Evolutionary conservation across 2,888 invertebrate genomes (phyloP).

Genomic region (Lordiphosa andalusiaca): DNA sequence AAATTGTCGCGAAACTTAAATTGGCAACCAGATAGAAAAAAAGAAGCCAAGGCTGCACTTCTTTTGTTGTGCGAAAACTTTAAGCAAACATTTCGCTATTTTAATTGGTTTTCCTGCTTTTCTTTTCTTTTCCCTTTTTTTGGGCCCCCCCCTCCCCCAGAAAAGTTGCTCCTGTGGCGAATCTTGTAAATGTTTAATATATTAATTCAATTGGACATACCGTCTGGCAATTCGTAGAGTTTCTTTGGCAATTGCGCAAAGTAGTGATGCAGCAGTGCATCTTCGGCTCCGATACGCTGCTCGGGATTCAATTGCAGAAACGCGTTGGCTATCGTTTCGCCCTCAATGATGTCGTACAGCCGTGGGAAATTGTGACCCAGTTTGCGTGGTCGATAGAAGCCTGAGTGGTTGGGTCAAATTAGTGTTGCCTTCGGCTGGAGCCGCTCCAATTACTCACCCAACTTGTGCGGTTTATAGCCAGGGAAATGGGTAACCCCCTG

Average conservation of each 20-base stretch:
- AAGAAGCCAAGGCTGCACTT: conserved; percentile 5
- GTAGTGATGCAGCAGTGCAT: conserved; percentile 93
- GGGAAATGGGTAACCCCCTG: conserved; percentile 92
- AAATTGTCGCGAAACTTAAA: conserved; percentile 62
- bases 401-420: conserved; percentile 67
- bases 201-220: conserved; percentile 82
- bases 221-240: conserved; percentile 94
- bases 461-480: conserved; percentile 89
- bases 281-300: conserved; percentile 91
- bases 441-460: conserved; percentile 78
- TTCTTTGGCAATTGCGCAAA: conserved; percentile 94
- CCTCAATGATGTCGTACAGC: conserved; percentile 93
- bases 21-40: conserved; percentile 39
- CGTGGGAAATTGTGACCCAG: conserved; percentile 94
- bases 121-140: neutral
- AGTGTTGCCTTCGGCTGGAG: neutral
- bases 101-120: conserved; percentile 50
- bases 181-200: conserved; percentile 53
- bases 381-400: conserved; percentile 87
- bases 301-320: conserved; percentile 93
- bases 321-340: conserved; percentile 92
- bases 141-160: conserved; percentile 27
- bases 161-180: conserved; percentile 11
- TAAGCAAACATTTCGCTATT: conserved; percentile 43
- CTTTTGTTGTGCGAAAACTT: conserved; percentile 29